Percentiles rank a stretch among this genome's conserved stretches.
phyloP scores from a whole-genome alignment of 2,113 vertebrate species.

The Penelope pileata region DNA sequence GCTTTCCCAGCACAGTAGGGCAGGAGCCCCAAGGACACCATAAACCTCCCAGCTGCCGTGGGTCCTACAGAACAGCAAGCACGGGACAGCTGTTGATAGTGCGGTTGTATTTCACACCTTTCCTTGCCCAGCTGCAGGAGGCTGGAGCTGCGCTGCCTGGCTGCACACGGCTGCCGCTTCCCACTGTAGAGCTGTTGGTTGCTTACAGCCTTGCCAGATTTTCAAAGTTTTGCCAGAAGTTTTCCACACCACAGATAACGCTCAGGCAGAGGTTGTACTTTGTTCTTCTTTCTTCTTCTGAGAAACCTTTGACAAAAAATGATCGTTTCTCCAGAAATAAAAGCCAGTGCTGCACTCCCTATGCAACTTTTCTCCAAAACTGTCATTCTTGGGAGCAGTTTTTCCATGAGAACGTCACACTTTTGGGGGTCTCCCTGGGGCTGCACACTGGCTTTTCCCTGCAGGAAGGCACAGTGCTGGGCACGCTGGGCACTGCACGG shows the following conservation, averaged over 20 bases:
- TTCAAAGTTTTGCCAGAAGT: neutral
- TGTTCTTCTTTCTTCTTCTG: neutral
- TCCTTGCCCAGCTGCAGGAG: conserved; percentile 33
- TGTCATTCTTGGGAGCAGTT: neutral
- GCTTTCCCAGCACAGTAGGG: accelerated
- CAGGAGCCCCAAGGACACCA: no score
- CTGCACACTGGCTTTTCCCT: no score
- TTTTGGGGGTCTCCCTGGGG: no score
- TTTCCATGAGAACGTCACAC: neutral
- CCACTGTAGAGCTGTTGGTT: neutral
- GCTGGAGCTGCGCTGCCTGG: conserved; percentile 8
- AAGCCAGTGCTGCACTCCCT: neutral
- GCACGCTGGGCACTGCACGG: no score
- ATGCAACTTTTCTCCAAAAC: neutral
- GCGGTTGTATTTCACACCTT: neutral
- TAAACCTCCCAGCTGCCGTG: no score
- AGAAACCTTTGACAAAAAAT: neutral
- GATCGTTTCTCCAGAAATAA: neutral
- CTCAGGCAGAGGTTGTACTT: neutral
- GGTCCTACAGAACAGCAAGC: no score
- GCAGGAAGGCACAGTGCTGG: neutral
- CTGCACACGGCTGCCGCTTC: neutral
- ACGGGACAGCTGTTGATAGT: neutral
- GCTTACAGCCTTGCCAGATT: neutral
- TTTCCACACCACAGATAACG: neutral